Conservation (phyloP, 2,888 invertebrate genomes). For the Drosophila mimica region DNA sequence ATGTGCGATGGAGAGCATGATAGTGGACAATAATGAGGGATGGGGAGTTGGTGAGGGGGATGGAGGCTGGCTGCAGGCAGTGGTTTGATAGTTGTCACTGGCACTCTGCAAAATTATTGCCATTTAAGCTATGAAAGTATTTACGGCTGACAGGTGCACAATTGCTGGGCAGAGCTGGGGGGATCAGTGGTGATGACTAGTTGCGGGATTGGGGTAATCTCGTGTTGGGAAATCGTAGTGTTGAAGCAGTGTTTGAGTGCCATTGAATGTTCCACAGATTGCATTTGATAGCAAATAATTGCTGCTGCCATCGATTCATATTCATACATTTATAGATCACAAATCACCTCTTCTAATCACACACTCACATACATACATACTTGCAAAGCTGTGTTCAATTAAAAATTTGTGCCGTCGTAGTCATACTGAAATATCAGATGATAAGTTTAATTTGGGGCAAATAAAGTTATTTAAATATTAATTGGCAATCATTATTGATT, state of each 20-base stretch:
- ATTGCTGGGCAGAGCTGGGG: neutral
- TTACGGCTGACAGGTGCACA: conserved; percentile 65
- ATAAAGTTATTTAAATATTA: neutral
- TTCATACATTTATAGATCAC: neutral
- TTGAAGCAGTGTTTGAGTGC: conserved; percentile 6
- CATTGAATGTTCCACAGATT: conserved; percentile 26
- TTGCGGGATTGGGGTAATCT: neutral
- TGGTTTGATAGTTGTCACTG: conserved; percentile 50
- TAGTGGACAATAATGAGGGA: neutral
- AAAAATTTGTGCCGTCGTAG: neutral
- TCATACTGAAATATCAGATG: neutral
- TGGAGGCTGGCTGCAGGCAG: neutral
- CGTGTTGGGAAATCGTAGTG: neutral
- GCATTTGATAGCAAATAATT: conserved; percentile 63
- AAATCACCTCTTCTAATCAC: neutral
- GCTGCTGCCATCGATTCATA: conserved; percentile 27
- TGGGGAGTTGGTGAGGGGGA: neutral
- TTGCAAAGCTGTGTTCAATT: neutral
- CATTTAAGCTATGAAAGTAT: conserved; percentile 72
- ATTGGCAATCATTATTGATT: neutral
- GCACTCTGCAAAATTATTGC: conserved; percentile 68
- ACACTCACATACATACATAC: neutral
- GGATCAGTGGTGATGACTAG: neutral
- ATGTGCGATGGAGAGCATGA: neutral
- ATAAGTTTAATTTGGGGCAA: neutral